Conservation (phyloP, 2,113 vertebrate genomes). For the Laticauda colubrina region DNA sequence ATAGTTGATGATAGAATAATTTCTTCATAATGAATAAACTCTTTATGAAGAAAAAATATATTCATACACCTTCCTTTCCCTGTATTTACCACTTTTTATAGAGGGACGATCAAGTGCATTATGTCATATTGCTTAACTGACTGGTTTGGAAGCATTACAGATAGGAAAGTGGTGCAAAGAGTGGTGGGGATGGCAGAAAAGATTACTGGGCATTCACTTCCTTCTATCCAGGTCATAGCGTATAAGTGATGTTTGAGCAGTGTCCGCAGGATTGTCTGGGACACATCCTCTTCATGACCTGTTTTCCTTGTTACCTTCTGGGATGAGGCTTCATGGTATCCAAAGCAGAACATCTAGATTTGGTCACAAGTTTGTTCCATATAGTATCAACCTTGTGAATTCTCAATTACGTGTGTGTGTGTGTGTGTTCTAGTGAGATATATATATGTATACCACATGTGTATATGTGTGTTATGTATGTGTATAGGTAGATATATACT, state of each 20-base stretch:
- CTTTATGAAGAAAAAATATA: not conserved
- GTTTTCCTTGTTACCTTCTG: no score
- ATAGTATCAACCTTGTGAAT: no score
- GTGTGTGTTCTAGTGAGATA: no score
- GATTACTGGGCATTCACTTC: not conserved
- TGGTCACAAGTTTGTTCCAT: no score
- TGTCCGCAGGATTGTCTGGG: not conserved
- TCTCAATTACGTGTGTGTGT: no score
- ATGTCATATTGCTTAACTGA: not conserved
- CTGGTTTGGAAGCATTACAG: not conserved
- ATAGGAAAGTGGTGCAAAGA: not conserved
- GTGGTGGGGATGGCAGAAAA: not conserved
- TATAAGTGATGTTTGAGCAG: not conserved
- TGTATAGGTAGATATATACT: not conserved
- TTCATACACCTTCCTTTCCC: not conserved
- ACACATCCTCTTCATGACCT: no score
- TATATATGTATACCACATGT: no score
- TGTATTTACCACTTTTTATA: not conserved
- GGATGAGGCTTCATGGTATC: no score
- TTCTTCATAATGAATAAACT: not conserved
- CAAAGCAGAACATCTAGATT: no score
- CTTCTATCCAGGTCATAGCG: not conserved
- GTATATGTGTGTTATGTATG: no score
- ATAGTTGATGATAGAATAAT: not conserved
- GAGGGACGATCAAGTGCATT: not conserved